phyloP scores from a whole-genome alignment of 2,888 invertebrate genomes.

The Achlya flavicornis region DNA sequence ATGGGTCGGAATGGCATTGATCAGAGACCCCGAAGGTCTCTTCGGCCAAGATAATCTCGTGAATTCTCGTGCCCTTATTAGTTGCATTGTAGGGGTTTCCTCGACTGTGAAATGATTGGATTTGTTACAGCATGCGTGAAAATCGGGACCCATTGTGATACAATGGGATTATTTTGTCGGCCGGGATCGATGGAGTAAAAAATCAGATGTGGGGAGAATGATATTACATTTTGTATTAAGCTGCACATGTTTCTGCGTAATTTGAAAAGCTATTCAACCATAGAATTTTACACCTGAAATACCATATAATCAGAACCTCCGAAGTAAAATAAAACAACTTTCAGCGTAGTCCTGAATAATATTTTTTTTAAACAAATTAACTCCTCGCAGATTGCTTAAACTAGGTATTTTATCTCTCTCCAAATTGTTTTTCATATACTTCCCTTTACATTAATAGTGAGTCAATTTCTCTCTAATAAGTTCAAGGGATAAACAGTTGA shows the following conservation, averaged over 20 bases:
- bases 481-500: background rate
- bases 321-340: too few relatives aligned
- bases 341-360: too few relatives aligned
- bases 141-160: slow-evolving; percentile 10
- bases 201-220: background rate
- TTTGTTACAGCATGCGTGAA: slow-evolving; percentile 21
- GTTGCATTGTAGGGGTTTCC: slow-evolving; percentile 30
- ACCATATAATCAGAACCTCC: too few relatives aligned
- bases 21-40: slow-evolving; percentile 39
- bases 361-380: too few relatives aligned
- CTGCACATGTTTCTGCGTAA: background rate
- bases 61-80: slow-evolving; percentile 17
- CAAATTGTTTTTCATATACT: background rate
- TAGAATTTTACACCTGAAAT: background rate
- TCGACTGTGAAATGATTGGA: slow-evolving; percentile 31
- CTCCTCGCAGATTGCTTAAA: too few relatives aligned
- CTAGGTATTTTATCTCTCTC: too few relatives aligned
- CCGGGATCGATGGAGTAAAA: background rate
- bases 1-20: slow-evolving; percentile 32
- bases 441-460: background rate
- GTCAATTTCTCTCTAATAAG: background rate
- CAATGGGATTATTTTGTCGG: background rate
- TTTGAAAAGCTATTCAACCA: background rate
- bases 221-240: background rate
- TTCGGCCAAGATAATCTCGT: slow-evolving; percentile 30